Evolutionary conservation across 2,797 vertebrate genomes (phyloP), one percentile per base, ranked within the genome.

Genomic region (Vespertilio murinus): DNA sequence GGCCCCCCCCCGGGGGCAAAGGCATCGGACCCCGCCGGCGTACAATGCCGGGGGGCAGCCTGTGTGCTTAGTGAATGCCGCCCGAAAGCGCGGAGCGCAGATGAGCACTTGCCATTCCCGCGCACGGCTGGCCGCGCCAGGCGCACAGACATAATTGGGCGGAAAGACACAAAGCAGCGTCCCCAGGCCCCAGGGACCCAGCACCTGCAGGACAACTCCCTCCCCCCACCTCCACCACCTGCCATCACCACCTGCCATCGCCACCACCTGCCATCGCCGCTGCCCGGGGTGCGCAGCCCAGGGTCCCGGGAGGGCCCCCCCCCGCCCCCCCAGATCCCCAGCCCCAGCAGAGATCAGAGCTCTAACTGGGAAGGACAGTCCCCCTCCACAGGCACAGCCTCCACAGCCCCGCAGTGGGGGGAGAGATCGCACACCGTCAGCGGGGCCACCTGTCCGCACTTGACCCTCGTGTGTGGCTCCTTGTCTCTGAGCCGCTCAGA

Each of bases 161-260:
- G 40, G 40, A 30, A 47, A 25, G 17, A 10, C 79, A 23, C 28
- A 14, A 16, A 33, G 6, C 56, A 9, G 42, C 5, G 9, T 17
- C 80, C 30, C 30, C 2, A 13, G 16, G 25, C 0, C 5, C 0
- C 11, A 13, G 56, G 1, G 20, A 5, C 40, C 4, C 40, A 3
- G 11, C 40, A 1, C 56, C 42, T 1, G 54, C 54, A 7, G 42
- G n/a, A 13, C 0, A 8, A 4, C n/a, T n/a, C 11, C 23, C 23
- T 0, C 49, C 49, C 18, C 18, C n/a, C 17, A 13, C 14, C 49
- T 17, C 6, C 18, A 17, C 17, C 52, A 1, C 49, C 49, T 6
- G 17, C 56, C 11, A 0, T 12, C 0, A 11, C 56, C 11, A n/a
- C n/a, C n/a, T n/a, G n/a, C n/a, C 17, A 13, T 47, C 49, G 17